Evolutionary conservation across 1,140 invertebrate species (phyloP), one percentile per base, ranked within the genome.

Genomic region (Latrodectus geometricus): DNA sequence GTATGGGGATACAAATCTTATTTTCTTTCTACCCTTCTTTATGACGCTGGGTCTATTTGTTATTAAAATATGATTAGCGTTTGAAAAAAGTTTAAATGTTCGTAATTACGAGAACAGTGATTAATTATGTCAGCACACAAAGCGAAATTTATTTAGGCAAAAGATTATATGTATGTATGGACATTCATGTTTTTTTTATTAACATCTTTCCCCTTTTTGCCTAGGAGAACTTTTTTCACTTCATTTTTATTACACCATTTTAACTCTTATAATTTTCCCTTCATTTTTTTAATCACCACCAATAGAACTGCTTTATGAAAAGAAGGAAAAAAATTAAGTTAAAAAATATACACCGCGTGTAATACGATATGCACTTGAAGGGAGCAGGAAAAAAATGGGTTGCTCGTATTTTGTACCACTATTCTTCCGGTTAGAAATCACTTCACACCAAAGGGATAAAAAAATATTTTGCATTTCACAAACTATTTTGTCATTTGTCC

Each of bases 41-140:
- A 86, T 78, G 69, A 86, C 35, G 74, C 61, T 73, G 83, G 83
- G 85, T 87, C 76, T 87, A 87, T 87, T 87, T 87, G 85, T 87
- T 87, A 79, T 79, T 87, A 87, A 87, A 87, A 87, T 87, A 79
- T 87, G 85, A 87, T 87, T 87, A 87, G 85, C 83, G 66, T 70
- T 87, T 79, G 76, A 72, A 80, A 86, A 77, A 86, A 86, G 83
- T 86, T 87, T 87, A 87, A 87, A 87, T 87, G 85, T 87, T 87
- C 66, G 76, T 87, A 87, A 87, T 87, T 87, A 87, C 68, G 61
- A 87, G 77, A 87, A 80, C 85, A 87, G 68, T 87, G 85, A 87
- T 87, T 87, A 87, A 87, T 87, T 87, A 87, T 87, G 85, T 87
- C 85, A 87, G 85, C 76, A 80, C 77, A 87, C 77, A 87, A 87